Evolutionary conservation across 2,113 vertebrate genomes (phyloP).

Genomic region (Bungarus multicinctus): DNA sequence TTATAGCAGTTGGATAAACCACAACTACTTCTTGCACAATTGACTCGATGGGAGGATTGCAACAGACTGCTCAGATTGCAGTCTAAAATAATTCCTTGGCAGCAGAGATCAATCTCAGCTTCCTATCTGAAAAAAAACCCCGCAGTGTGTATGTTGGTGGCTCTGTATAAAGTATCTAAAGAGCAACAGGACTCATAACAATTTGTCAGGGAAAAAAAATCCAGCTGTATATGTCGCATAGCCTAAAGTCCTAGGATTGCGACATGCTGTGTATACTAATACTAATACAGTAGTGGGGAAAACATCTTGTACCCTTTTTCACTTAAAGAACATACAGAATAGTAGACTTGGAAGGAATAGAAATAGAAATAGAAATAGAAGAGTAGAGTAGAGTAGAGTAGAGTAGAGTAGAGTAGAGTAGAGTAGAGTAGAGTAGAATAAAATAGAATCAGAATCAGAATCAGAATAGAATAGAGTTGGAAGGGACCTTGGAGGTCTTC

Average conservation of each 20-base stretch:
- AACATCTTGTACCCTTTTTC: background rate
- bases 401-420: too few relatives aligned
- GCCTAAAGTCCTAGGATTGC: background rate
- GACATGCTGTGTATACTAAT: background rate
- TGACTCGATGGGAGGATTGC: background rate
- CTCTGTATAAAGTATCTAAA: background rate
- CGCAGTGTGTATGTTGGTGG: background rate
- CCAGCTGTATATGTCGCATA: background rate
- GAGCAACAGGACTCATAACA: background rate
- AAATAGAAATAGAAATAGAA: too few relatives aligned
- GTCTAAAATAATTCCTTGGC: background rate
- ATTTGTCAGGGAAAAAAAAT: background rate
- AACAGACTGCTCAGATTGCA: background rate
- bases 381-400: too few relatives aligned
- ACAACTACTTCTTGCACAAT: background rate
- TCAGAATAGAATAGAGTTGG: too few relatives aligned
- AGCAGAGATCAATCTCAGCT: background rate
- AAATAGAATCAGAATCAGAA: too few relatives aligned
- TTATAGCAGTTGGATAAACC: background rate
- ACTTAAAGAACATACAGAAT: background rate
- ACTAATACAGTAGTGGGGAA: background rate
- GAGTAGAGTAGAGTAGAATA: too few relatives aligned
- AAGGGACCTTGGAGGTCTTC: background rate
- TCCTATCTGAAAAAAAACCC: background rate
- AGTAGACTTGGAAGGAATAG: too few relatives aligned